phyloP scores from a whole-genome alignment of 1,140 invertebrate species.

The Drosophila arawakana region DNA sequence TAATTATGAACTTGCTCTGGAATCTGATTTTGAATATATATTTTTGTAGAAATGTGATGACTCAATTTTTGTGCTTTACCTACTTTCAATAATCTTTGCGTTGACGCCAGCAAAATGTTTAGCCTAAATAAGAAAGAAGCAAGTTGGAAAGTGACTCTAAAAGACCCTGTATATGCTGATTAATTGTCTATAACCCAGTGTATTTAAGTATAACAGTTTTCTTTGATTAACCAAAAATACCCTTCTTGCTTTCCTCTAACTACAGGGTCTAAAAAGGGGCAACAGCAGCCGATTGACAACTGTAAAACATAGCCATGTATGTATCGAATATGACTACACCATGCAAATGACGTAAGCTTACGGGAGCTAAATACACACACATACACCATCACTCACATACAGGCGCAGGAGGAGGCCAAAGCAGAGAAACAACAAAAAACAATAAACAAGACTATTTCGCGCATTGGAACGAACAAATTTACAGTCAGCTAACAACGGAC shows the following conservation, averaged over 20 bases:
- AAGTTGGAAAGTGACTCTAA: background rate
- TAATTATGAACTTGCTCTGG: slow-evolving; percentile 28
- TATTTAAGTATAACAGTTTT: background rate
- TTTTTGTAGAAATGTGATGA: slow-evolving; percentile 42
- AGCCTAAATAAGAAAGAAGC: slow-evolving; percentile 3
- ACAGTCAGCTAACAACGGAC: slow-evolving; percentile 46
- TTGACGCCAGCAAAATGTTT: slow-evolving; percentile 60
- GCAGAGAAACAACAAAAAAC: slow-evolving; percentile 14
- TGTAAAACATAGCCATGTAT: slow-evolving; percentile 77
- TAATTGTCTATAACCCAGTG: too few species aligned
- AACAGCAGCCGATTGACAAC: slow-evolving; percentile 70
- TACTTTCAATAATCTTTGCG: slow-evolving; percentile 71
- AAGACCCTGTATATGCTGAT: too few species aligned
- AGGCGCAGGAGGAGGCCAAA: slow-evolving; percentile 38
- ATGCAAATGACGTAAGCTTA: slow-evolving; percentile 68
- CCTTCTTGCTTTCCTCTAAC: too few species aligned
- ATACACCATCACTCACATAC: slow-evolving; percentile 30
- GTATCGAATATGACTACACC: slow-evolving; percentile 38
- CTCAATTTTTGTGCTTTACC: slow-evolving; percentile 60
- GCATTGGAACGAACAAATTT: slow-evolving; percentile 40
- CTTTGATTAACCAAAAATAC: too few species aligned
- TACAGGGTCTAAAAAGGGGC: slow-evolving; percentile 18
- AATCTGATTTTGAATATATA: slow-evolving; percentile 12
- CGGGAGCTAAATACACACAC: slow-evolving; percentile 47
- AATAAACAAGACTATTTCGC: slow-evolving; percentile 36